These are phyloP conservation scores for Sweltsa coloradensis DNA, from an alignment of 1,140 invertebrate genomes.

Conservation along the genomic window DNA sequence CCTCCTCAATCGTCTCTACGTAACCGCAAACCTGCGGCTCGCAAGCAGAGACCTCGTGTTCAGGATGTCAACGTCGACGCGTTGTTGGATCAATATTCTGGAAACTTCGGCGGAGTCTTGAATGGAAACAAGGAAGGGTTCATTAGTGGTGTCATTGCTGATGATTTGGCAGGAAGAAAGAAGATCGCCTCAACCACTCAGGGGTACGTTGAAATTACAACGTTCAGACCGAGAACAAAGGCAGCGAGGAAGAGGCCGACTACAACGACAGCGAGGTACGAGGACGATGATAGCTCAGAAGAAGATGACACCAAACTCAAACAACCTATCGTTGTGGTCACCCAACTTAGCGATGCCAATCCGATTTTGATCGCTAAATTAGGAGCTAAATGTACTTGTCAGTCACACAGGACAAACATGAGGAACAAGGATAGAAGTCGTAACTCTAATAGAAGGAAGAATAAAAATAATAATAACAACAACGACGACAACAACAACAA, in stretches of 20 bases:
- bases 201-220: too few relatives aligned
- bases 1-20: too few relatives aligned
- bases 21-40: too few relatives aligned
- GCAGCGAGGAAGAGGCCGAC: not conserved
- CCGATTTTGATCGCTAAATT: conserved; percentile 54
- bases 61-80: conserved; percentile 17
- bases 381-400: conserved; percentile 58
- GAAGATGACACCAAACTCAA: too few relatives aligned
- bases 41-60: too few relatives aligned
- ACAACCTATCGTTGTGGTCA: conserved; percentile 32
- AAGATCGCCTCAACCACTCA: too few relatives aligned
- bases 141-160: conserved; percentile 2
- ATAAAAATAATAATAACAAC: conserved; percentile 26
- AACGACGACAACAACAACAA: conserved; percentile 23
- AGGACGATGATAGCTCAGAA: too few relatives aligned
- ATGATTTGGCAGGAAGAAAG: not conserved
- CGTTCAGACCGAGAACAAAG: too few relatives aligned
- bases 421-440: conserved; percentile 31
- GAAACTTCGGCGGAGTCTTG: conserved; percentile 19
- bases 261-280: too few relatives aligned
- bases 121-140: conserved; percentile 9
- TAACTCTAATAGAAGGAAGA: conserved; percentile 18
- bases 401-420: conserved; percentile 43
- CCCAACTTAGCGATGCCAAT: conserved; percentile 49
- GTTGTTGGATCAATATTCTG: conserved; percentile 17